Evolutionary conservation across 2,888 invertebrate genomes (phyloP), one percentile per base, ranked within the genome.

Genomic region (Drosophila limbata): DNA sequence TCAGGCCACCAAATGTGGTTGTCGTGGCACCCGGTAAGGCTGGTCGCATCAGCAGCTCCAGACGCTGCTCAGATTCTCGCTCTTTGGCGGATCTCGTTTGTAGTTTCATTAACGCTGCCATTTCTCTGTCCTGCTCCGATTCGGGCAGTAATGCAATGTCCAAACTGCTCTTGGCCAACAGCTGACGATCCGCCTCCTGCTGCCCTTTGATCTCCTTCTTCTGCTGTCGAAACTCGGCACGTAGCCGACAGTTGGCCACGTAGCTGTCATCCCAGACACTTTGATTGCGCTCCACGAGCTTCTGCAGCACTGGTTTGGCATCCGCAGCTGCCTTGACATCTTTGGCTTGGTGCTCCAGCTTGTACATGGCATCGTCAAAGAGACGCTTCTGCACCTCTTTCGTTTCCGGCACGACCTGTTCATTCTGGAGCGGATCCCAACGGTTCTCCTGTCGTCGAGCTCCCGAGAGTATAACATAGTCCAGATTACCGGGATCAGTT

Each of bases 331-430:
- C 93, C 81, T 94, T 95, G 68, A 94, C 94, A 92, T 99, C 99
- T 53, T 96, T 95, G 0, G 95, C 95, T 55, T 96, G 96, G 92
- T 99, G 99, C 91, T 99, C 99, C 77, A 99, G 93, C 91, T 97
- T 98, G 92, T 96, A 99, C 99, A 99, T 99, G 6, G 99, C 96
- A 95, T 99, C 99, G 84, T 97, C 97, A 84, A 97, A 98, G 66
- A 99, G 93, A 65, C 96, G 95, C 82, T 97, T 96, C 86, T 97
- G 97, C 0, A 96, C 95, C 91, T 97, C 97, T 90, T 98, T 98
- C 0, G 98, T 98, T 90, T 97, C 97, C 0, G 97, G 96, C 0
- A 97, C 97, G 64, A 97, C 95, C 91, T 99, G 99, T 51, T 97
- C 98, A 94, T 99, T 99, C 83, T 98, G 96, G 35, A 96, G 95